Conservation (phyloP, 2,797 vertebrate species). For the Vireo griseus region DNA sequence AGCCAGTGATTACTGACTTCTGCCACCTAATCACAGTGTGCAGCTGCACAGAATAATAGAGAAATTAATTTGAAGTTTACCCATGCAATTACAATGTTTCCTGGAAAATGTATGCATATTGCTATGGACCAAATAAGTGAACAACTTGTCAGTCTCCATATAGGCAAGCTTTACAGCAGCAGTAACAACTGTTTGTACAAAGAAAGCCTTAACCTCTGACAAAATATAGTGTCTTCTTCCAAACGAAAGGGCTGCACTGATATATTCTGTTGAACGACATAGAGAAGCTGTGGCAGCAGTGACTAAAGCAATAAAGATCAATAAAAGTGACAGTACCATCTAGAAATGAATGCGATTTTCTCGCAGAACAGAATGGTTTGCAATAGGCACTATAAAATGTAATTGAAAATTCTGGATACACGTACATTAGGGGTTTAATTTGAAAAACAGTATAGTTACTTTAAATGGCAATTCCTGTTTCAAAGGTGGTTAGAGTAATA, state of each 20-base stretch:
- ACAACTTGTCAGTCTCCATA: neutral
- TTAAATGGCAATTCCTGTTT: conserved; percentile 23
- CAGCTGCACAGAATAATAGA: neutral
- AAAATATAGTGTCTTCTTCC: neutral
- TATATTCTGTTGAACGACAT: neutral
- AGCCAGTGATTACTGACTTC: neutral
- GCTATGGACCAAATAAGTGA: neutral
- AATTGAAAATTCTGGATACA: neutral
- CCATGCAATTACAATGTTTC: neutral
- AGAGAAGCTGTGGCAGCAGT: neutral
- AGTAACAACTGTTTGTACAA: neutral
- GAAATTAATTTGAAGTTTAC: conserved; percentile 17
- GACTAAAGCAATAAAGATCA: conserved; percentile 39
- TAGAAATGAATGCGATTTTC: conserved; percentile 27
- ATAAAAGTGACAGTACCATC: conserved; percentile 18
- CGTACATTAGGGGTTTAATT: neutral
- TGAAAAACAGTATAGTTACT: conserved; percentile 1
- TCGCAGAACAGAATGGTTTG: neutral
- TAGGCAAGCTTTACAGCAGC: neutral
- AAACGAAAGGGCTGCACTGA: neutral
- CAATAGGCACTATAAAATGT: neutral
- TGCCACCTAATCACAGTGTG: neutral
- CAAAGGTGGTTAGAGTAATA: conserved; percentile 30
- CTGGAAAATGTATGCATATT: neutral
- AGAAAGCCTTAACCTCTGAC: neutral